Base-by-base conservation (phyloP, 2,888 invertebrate genomes). In the Scaptomyza tumidula region DNA sequence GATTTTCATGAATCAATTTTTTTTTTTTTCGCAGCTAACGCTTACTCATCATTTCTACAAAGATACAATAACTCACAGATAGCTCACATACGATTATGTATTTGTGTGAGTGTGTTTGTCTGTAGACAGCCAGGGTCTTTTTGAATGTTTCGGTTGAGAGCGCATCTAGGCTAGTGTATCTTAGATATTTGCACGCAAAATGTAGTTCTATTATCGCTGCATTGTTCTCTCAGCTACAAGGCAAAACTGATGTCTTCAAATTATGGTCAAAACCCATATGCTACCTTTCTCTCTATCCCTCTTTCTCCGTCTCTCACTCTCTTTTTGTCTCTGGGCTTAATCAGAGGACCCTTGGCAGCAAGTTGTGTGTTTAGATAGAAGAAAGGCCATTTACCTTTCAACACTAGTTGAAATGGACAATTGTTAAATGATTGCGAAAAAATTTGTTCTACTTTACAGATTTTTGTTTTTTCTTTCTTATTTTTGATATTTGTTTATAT, bases 141-240 rank as follows among this genome's bases (percentile, higher is more conserved):
- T 90, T 80, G 72, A 68, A 71, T 90, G 88, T 86, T 88, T 75
- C 86, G 90, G 87, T 91, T 90, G 90, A 90, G 77, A 86, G 91
- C 87, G 75, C 89, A 90, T 88, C 89, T 90, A 83, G 90, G 90
- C 91, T 91, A 91, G 89, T 90, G 80, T 90, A 90, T 91, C 90
- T 90, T 81, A 90, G 91, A 90, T 90, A 91, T 90, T 90, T 90
- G 90, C 90, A 90, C 91, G 90, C 90, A 88, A 90, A 90, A 89
- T 74, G 83, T 86, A 10, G 41, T 83, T 85, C 85, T 79, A 77
- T 76, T 75, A 67, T 27, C 62, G 75, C 69, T 64, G 77, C 44
- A 58, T 59, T 64, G 57, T 77, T 71, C 66, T 87, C 74, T 37
- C 56, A 73, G 78, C 73, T 72, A 77, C 57, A 76, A 78, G 55